Evolutionary conservation across 2,797 vertebrate species (phyloP).

Genomic region (Enteromius anoplus): DNA sequence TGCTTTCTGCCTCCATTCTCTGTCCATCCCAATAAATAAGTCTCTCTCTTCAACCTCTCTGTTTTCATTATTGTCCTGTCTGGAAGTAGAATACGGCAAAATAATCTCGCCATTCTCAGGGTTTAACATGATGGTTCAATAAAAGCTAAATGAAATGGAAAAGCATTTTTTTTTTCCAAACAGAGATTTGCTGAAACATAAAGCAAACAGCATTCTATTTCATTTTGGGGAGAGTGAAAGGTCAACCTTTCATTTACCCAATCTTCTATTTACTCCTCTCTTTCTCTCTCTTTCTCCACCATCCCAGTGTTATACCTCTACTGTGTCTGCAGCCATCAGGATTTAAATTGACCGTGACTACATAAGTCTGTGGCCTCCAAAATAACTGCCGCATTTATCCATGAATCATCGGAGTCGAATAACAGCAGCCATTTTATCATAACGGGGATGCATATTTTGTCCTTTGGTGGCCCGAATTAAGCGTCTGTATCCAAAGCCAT

Average conservation of each 20-base stretch:
- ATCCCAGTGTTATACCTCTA: neutral
- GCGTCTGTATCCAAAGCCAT: constrained; percentile 27
- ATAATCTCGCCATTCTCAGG: constrained; percentile 23
- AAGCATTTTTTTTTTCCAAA: constrained; percentile 2
- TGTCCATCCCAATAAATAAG: constrained; percentile 2
- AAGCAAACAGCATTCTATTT: constrained; percentile 37
- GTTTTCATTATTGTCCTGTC: constrained; percentile 41
- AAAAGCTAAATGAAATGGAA: constrained; percentile 43
- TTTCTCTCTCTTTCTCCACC: constrained; percentile 6
- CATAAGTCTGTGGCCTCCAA: constrained; percentile 18
- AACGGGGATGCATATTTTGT: constrained; percentile 56
- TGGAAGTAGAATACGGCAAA: constrained; percentile 23
- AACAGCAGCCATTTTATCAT: constrained; percentile 40
- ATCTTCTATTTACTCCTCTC: constrained; percentile 18
- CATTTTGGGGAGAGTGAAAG: constrained; percentile 25
- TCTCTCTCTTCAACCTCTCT: constrained; percentile 22
- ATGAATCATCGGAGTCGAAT: constrained; percentile 52
- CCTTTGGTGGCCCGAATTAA: constrained; percentile 57
- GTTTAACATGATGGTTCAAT: constrained; percentile 34
- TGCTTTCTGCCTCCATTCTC: neutral
- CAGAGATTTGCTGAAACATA: constrained; percentile 39
- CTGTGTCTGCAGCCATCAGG: constrained; percentile 16
- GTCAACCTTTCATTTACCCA: constrained; percentile 32
- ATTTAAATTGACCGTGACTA: constrained; percentile 37
- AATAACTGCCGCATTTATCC: constrained; percentile 35